phyloP scores from a whole-genome alignment of 2,113 vertebrate species.

The Elgaria multicarinata region DNA sequence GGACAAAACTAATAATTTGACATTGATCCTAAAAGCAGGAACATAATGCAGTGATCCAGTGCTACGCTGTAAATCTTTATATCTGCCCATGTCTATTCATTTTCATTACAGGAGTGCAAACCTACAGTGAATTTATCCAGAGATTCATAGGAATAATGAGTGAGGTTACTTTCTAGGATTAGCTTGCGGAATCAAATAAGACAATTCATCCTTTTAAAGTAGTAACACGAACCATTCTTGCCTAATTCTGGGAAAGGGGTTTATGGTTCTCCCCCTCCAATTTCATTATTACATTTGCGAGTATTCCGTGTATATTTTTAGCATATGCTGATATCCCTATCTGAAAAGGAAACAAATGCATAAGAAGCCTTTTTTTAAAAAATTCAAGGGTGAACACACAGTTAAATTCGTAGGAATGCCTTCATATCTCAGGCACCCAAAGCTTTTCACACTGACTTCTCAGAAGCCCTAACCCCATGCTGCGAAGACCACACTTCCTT shows the following conservation, averaged over 20 bases:
- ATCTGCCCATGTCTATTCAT: not conserved
- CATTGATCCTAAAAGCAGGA: constrained; percentile 23
- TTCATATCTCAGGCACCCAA: not conserved
- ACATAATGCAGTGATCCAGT: not conserved
- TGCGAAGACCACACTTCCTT: not conserved
- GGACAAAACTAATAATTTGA: constrained; percentile 22
- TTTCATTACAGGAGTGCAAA: not conserved
- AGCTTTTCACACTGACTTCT: not conserved
- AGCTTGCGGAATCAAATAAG: constrained; percentile 9
- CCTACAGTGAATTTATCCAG: not conserved
- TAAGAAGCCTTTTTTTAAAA: not conserved
- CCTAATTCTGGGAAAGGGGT: not conserved
- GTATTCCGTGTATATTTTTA: not conserved
- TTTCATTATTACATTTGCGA: not conserved
- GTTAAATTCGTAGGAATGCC: not conserved
- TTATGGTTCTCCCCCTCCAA: not conserved
- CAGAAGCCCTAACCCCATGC: not conserved
- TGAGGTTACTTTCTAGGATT: not conserved
- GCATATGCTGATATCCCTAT: not conserved
- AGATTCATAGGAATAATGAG: not conserved
- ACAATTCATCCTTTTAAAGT: accelerated
- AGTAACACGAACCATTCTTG: not conserved
- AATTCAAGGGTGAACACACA: not conserved
- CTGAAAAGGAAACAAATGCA: not conserved
- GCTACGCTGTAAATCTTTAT: not conserved